These are phyloP conservation scores for Megaleporinus macrocephalus DNA, from an alignment of 2,113 vertebrate species.

Conservation along the genomic window DNA sequence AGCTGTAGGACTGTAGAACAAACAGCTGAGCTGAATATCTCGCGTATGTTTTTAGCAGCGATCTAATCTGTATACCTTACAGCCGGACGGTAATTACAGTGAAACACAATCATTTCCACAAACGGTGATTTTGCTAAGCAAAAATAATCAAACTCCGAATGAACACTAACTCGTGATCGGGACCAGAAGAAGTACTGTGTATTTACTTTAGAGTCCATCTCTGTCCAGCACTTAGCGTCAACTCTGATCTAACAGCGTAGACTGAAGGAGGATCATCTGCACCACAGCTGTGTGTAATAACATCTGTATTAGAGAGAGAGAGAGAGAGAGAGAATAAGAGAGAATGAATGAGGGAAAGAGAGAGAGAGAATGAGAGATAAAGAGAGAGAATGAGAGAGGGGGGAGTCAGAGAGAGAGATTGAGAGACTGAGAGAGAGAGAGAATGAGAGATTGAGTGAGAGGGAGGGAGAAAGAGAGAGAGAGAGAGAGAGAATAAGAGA, in stretches of 20 bases:
- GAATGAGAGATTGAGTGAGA: too few relatives aligned
- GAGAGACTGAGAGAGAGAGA: too few relatives aligned
- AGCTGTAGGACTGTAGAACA: not conserved
- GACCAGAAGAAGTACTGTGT: constrained; percentile 58
- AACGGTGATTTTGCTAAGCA: constrained; percentile 19
- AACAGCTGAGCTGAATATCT: not conserved
- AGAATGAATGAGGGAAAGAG: not conserved
- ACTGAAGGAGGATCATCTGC: constrained; percentile 42
- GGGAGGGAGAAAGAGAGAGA: too few relatives aligned
- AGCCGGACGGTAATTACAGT: constrained; percentile 16
- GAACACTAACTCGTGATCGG: constrained; percentile 60
- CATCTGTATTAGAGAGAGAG: constrained; percentile 23
- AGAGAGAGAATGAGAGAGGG: too few relatives aligned
- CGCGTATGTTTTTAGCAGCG: constrained; percentile 14
- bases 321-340: constrained; percentile 48
- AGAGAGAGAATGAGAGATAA: too few relatives aligned
- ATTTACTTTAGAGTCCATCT: constrained; percentile 46
- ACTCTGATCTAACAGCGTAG: constrained; percentile 48
- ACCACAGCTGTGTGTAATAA: constrained; percentile 31
- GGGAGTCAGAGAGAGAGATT: too few relatives aligned
- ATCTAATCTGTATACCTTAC: constrained; percentile 26
- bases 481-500: too few relatives aligned
- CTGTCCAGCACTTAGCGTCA: constrained; percentile 59
- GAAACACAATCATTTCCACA: constrained; percentile 44
- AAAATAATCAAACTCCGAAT: constrained; percentile 33